Evolutionary conservation across 2,888 invertebrate species (phyloP).

Genomic region (Drosophila barbarae): DNA sequence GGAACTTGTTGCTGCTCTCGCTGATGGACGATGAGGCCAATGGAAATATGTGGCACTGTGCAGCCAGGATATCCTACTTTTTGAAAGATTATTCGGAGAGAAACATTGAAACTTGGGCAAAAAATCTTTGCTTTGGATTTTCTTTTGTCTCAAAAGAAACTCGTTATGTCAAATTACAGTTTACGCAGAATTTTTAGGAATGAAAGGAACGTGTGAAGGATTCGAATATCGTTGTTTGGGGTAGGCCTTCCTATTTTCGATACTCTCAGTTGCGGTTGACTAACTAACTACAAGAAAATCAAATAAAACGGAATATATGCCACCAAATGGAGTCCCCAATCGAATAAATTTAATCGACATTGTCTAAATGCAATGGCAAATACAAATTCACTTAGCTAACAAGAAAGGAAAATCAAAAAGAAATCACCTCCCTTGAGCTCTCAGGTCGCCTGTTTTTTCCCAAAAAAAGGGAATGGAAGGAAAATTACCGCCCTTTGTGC

Average conservation of each 20-base stretch:
- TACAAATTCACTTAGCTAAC: constrained; percentile 55
- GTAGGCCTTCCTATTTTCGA: background rate
- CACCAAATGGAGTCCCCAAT: constrained; percentile 30
- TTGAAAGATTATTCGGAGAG: background rate
- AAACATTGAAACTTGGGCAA: background rate
- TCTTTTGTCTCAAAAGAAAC: background rate
- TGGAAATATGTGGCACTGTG: constrained; percentile 1
- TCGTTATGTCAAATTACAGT: background rate
- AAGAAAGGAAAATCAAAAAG: constrained; percentile 15
- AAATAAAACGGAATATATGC: constrained; percentile 23
- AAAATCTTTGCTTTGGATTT: background rate
- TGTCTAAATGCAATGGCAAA: constrained; percentile 39
- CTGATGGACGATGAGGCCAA: constrained; percentile 16
- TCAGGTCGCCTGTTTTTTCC: constrained; percentile 28
- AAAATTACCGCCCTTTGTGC: constrained; percentile 54
- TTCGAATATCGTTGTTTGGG: background rate
- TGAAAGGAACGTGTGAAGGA: background rate
- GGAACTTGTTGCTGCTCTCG: constrained; percentile 42
- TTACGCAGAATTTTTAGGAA: background rate
- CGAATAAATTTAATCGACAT: constrained; percentile 36
- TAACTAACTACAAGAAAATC: constrained; percentile 14
- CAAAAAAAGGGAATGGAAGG: constrained; percentile 14
- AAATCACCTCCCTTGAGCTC: constrained; percentile 17
- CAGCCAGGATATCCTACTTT: background rate
- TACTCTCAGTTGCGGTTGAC: constrained; percentile 7